phyloP scores from a whole-genome alignment of 2,113 vertebrate genomes.

The Nymphicus hollandicus region DNA sequence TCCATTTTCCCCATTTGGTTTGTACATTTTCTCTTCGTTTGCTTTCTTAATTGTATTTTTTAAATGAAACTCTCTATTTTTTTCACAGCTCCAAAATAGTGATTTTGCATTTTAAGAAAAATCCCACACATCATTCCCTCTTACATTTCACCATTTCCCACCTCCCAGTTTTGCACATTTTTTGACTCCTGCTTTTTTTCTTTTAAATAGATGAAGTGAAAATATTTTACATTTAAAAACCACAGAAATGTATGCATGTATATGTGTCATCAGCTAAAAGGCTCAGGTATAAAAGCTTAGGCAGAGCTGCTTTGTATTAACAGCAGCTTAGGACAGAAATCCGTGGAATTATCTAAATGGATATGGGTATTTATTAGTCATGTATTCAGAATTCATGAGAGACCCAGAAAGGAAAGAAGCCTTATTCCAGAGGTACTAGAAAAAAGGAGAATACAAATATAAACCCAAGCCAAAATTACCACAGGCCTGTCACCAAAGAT shows the following conservation, averaged over 20 bases:
- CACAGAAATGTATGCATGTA: background rate
- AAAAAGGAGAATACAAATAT: background rate
- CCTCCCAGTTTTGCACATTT: background rate
- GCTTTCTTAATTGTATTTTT: background rate
- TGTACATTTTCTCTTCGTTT: background rate
- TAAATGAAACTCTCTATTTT: background rate
- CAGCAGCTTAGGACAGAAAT: background rate
- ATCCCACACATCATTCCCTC: background rate
- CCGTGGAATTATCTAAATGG: background rate
- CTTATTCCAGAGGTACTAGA: background rate
- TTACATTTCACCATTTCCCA: background rate
- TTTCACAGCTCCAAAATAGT: background rate
- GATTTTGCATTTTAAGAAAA: background rate
- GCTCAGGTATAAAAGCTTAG: background rate
- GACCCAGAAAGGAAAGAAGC: background rate
- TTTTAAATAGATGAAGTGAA: background rate
- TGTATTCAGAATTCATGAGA: background rate
- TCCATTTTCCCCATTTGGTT: background rate
- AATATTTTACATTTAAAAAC: background rate
- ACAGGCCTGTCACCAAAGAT: background rate
- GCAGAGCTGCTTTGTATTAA: background rate
- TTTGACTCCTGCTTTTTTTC: background rate
- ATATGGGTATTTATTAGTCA: background rate
- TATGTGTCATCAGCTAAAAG: background rate
- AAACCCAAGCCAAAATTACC: background rate